Evolutionary conservation across 1,140 invertebrate genomes (phyloP).

Genomic region (Drosophila rhopaloa): DNA sequence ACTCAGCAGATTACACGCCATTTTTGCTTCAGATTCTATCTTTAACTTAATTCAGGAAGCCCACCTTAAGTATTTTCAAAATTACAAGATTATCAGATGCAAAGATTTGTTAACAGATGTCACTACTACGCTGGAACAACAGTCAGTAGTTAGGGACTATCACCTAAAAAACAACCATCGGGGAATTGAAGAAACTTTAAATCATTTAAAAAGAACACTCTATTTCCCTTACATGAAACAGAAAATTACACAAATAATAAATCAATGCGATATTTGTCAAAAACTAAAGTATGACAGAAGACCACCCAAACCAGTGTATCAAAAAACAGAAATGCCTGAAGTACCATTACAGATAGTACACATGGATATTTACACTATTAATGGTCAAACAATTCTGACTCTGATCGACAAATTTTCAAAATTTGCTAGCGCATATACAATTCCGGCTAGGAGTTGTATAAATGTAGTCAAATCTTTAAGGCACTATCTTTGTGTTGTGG

Average conservation of each 20-base stretch:
- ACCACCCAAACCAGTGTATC: slow-evolving; percentile 4
- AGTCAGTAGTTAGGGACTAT: slow-evolving; percentile 2
- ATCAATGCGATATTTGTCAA: slow-evolving; percentile 12
- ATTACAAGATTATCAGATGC: not conserved
- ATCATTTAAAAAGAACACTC: slow-evolving; percentile 3
- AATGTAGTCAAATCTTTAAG: slow-evolving; percentile 11
- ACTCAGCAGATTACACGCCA: not conserved
- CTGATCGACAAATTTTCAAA: slow-evolving; percentile 7
- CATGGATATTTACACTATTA: slow-evolving; percentile 14
- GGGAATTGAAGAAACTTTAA: not conserved
- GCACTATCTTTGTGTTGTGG: slow-evolving; percentile 6
- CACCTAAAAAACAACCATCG: slow-evolving; percentile 13
- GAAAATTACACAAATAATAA: slow-evolving; percentile 7
- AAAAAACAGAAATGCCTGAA: slow-evolving; percentile 1
- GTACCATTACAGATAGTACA: slow-evolving; percentile 2
- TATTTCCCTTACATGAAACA: slow-evolving; percentile 10
- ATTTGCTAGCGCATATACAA: slow-evolving; percentile 13
- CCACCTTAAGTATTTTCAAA: not conserved
- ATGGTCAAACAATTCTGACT: slow-evolving; percentile 7
- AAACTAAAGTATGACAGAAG: slow-evolving; percentile 11
- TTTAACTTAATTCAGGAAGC: slow-evolving; percentile 1
- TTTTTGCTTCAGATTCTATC: not conserved
- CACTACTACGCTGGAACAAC: not conserved
- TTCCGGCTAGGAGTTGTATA: slow-evolving; percentile 6
- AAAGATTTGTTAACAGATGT: not conserved